Evolutionary conservation across 2,797 vertebrate species (phyloP).

Genomic region (Cuculus canorus): DNA sequence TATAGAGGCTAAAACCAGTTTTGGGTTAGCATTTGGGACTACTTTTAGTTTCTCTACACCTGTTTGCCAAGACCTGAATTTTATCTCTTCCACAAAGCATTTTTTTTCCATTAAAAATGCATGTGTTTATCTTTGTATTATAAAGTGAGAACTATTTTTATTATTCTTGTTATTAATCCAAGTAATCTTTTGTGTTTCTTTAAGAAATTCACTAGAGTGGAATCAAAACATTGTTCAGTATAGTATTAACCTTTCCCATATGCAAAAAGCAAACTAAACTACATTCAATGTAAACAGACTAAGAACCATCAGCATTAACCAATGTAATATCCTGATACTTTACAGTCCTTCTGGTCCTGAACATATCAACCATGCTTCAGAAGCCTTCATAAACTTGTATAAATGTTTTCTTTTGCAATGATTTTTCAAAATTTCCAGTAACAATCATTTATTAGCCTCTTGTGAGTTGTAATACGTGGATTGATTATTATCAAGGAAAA

Average conservation of each 20-base stretch:
- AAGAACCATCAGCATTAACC: constrained; percentile 12
- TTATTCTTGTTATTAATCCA: constrained; percentile 42
- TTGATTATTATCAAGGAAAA: constrained; percentile 54
- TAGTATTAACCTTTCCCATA: constrained; percentile 33
- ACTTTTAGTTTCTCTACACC: neutral
- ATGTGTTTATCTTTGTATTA: constrained; percentile 36
- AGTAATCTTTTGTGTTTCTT: constrained; percentile 48
- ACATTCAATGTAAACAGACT: constrained; percentile 25
- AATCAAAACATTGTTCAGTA: constrained; percentile 40
- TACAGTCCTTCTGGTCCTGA: constrained; percentile 51
- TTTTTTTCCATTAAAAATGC: neutral
- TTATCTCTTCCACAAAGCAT: constrained; percentile 4
- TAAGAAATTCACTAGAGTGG: constrained; percentile 12
- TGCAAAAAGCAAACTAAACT: constrained; percentile 14
- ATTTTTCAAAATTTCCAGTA: constrained; percentile 68
- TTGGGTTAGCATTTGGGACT: neutral
- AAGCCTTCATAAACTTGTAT: constrained; percentile 57
- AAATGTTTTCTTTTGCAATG: constrained; percentile 68
- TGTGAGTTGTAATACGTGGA: constrained; percentile 9
- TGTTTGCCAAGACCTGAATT: neutral
- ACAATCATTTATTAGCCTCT: constrained; percentile 50
- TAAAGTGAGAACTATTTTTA: constrained; percentile 50
- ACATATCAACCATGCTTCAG: constrained; percentile 49
- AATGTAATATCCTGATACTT: constrained; percentile 53
- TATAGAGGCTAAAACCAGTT: neutral